Evolutionary conservation across 2,797 vertebrate species (phyloP), one percentile per base, ranked within the genome.

Genomic region (Enteromius anoplus): DNA sequence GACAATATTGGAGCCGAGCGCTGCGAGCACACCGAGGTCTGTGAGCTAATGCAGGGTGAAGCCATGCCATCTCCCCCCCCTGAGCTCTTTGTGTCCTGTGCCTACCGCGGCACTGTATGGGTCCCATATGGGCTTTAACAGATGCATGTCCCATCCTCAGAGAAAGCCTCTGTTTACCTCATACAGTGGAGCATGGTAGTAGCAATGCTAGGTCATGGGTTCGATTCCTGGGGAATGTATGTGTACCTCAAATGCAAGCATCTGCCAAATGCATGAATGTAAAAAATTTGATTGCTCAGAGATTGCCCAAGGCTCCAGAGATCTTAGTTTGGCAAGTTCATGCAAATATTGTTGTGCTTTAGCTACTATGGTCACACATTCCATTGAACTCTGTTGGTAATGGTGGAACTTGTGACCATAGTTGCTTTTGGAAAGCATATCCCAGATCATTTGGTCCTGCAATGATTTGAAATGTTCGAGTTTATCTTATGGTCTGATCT

Each of bases 1-100:
- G 85, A 89, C 86, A 87, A 85, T 89, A 87, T 85, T 71, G 76
- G 60, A 66, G 70, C 49, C 34, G 73, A 73, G 70, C 23, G 17
- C 45, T 45, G 32, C 26, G 60, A 76, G 85, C 79, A n/a, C 40
- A 3, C 26, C 15, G 76, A 82, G 77, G 69, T 78, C 84, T 86
- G 82, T 85, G 82, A 85, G 79, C 78, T 82, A 85, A 84, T 84
- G 82, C 73, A 58, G 77, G 83, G 78, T 87, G 83, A 87, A 89
- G 78, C 80, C 85, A 75, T 79, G 60, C 75, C 75, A 45, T 77
- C 78, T 69, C 26, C 55, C 40, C 40, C 42, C 68, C 82, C 45
- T 32, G n/a, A 66, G 80, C 55, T 72, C 58, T 73, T 81, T 81
- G 58, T 82, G 32, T 75, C 60, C 71, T 29, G 51, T 21, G 45